A percentile compares a stretch with the other conserved stretches of the same genome.
Evolutionary conservation across 2,888 invertebrate genomes (phyloP).

Genomic region (Hirtodrosophila confusa): DNA sequence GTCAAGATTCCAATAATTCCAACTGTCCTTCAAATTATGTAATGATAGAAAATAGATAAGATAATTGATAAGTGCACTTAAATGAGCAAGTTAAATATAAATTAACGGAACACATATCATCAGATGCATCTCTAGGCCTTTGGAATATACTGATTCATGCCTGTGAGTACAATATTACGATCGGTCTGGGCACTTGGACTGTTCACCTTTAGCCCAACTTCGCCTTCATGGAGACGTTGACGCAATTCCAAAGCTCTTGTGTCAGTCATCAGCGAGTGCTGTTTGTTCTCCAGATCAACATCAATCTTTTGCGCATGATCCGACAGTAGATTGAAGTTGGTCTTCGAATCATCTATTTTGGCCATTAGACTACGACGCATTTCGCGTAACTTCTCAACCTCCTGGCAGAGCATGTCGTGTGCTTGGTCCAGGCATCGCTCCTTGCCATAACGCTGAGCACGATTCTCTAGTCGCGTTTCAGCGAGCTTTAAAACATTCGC

Average conservation of each 20-base stretch:
- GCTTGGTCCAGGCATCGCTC: constrained; percentile 91
- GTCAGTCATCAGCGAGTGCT: constrained; percentile 91
- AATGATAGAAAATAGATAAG: too few relatives aligned
- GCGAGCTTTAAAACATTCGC: constrained; percentile 92
- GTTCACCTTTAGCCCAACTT: constrained; percentile 59
- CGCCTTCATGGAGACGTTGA: constrained; percentile 84
- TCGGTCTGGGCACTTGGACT: constrained; percentile 87
- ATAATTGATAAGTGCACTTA: too few relatives aligned
- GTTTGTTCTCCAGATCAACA: constrained; percentile 89
- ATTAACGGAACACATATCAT: too few relatives aligned
- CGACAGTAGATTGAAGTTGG: constrained; percentile 90
- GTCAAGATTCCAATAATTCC: too few relatives aligned
- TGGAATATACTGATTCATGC: constrained; percentile 87
- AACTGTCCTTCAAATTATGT: too few relatives aligned
- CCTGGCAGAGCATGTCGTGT: constrained; percentile 89
- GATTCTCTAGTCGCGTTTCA: constrained; percentile 94
- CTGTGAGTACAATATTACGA: constrained; percentile 89
- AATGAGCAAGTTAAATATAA: too few relatives aligned
- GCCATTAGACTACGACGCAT: constrained; percentile 88
- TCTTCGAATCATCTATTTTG: constrained; percentile 89
- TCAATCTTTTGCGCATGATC: constrained; percentile 88
- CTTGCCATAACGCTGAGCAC: constrained; percentile 90
- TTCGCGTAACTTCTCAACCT: constrained; percentile 88
- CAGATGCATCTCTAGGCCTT: constrained; percentile 55
- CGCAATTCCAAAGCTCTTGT: constrained; percentile 90